phyloP scores from a whole-genome alignment of 2,113 vertebrate species.

The Chaetops frenatus region DNA sequence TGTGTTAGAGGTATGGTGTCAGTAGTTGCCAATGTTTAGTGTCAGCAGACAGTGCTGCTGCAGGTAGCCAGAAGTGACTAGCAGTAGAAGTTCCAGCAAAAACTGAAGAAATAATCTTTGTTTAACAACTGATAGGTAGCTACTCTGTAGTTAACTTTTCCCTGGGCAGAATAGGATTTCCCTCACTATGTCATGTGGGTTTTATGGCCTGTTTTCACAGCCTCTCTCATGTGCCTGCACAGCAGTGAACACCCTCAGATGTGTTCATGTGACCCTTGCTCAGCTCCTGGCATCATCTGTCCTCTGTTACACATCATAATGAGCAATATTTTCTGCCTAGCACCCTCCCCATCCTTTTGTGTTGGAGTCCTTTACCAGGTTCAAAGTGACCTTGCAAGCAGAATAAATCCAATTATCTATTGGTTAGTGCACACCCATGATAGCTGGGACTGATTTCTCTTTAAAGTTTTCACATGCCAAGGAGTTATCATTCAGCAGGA shows the following conservation, averaged over 20 bases:
- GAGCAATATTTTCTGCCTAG: neutral
- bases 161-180: neutral
- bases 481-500: neutral
- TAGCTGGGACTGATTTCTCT: neutral
- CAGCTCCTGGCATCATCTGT: neutral
- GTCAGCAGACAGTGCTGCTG: neutral
- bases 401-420: neutral
- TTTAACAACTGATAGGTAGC: neutral
- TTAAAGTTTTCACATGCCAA: neutral
- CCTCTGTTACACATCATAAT: neutral
- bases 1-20: neutral
- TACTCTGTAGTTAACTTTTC: neutral
- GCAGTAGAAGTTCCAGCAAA: neutral
- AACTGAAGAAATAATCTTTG: neutral
- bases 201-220: neutral
- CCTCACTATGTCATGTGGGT: too few relatives aligned
- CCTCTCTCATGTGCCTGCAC: rapidly evolving
- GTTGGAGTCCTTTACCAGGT: neutral
- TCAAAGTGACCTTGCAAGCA: neutral
- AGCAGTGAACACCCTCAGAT: neutral
- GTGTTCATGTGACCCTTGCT: neutral
- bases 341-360: neutral
- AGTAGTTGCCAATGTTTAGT: neutral
- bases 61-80: neutral
- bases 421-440: neutral